Evolutionary conservation across 2,113 vertebrate species (phyloP), one percentile per base, ranked within the genome.

Genomic region (Tylochromis polylepis): DNA sequence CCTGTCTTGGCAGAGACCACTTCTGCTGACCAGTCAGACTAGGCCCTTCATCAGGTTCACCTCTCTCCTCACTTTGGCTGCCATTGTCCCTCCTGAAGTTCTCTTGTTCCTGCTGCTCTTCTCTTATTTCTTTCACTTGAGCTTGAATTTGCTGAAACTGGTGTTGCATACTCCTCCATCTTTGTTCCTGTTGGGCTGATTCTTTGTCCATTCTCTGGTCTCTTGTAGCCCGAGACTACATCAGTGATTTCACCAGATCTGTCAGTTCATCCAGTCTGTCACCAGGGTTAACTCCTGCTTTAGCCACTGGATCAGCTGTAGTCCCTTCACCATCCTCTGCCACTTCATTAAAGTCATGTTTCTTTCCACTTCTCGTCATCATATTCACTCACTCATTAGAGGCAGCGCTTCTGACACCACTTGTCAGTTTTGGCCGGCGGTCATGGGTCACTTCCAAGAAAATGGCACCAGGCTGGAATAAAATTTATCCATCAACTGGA

Each of bases 191-290:
- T n/a, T n/a, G n/a, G 24, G 56, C 6, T 11, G 56, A 43, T 56
- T 79, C 31, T 36, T 79, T 79, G 55, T 58, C 55, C 15, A 41
- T 57, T 38, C 36, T 38, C 15, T 56, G n/a, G 34, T 79, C 51
- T 79, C 51, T 56, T 38, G 60, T 38, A n/a, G 11, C 62, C 12
- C 41, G 62, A 67, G 62, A 67, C 20, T 65, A 3, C 60, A 65
- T n/a, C 11, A 3, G 41, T 67, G 36, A 67, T 67, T 67, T 67
- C 11, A 67, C 60, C 34, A 12, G 34, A 38, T 0, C 60, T 65
- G 57, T 18, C 57, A 3, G 57, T 3, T 58, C 57, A 58, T 29
- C 24, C 57, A 58, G 57, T 29, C 57, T 5, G 16, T 29, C 24
- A 2, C 14, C 14, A 1, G 0, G 14, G 8, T 58, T 58, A 58